Conservation (phyloP, 1,140 invertebrate species). For the Camponotus floridanus region DNA sequence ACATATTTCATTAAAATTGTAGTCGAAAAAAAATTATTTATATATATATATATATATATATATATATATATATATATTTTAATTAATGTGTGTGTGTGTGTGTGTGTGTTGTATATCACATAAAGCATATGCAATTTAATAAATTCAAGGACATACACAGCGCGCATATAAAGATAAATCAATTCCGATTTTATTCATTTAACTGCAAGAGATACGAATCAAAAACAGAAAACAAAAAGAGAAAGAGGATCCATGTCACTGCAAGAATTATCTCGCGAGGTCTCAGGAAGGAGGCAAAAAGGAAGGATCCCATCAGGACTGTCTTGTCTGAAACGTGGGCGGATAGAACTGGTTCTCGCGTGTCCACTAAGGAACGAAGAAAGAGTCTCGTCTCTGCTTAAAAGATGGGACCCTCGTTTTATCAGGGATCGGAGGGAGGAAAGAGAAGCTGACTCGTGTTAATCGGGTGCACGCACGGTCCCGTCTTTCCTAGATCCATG, state of each 20-base stretch:
- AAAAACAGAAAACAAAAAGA: constrained; percentile 29
- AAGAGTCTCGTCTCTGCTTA: constrained; percentile 17
- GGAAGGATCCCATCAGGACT: constrained; percentile 47
- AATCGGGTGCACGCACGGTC: background rate
- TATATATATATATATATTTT: too few species aligned
- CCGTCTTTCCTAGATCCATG: background rate
- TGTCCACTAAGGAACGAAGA: constrained; percentile 52
- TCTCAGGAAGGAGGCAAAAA: constrained; percentile 57
- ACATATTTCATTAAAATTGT: background rate
- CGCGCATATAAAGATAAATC: background rate
- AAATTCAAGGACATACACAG: too few species aligned
- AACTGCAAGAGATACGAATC: constrained; percentile 30
- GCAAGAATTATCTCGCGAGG: constrained; percentile 43
- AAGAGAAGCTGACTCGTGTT: background rate
- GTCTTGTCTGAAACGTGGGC: constrained; percentile 76
- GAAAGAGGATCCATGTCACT: constrained; percentile 14
- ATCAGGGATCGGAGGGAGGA: background rate
- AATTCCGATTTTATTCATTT: constrained; percentile 15
- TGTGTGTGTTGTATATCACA: too few species aligned
- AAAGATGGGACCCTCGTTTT: background rate
- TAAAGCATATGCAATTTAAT: too few species aligned
- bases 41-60: too few species aligned
- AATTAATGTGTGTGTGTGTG: too few species aligned
- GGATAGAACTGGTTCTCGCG: constrained; percentile 79
- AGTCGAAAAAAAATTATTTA: background rate